Percentiles rank a stretch among this genome's conserved stretches.
These are phyloP conservation scores for Mesocentrotus franciscanus DNA, from an alignment of 53 echinoderm and acorn worm genomes.

Conservation along the genomic window DNA sequence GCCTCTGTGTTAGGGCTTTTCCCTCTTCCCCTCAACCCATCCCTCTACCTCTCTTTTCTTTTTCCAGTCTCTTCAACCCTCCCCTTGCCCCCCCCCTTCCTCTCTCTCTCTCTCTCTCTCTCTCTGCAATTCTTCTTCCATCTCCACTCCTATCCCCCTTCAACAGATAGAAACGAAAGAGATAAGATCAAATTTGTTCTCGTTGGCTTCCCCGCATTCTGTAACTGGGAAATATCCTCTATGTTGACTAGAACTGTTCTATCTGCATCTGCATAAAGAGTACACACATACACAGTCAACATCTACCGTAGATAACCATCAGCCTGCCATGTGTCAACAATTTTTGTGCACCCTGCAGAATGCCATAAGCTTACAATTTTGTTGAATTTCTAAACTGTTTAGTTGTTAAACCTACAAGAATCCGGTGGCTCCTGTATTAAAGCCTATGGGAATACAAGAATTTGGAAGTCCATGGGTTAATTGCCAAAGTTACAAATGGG, in stretches of 20 bases:
- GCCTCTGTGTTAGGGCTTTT: not conserved
- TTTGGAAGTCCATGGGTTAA: too few relatives aligned
- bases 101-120: not conserved
- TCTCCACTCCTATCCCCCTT: not conserved
- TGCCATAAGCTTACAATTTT: too few relatives aligned
- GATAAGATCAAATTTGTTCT: not conserved
- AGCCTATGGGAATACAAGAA: too few relatives aligned
- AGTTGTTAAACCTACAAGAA: too few relatives aligned
- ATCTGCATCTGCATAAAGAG: not conserved
- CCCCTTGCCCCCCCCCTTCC: not conserved
- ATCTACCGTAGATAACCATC: not conserved
- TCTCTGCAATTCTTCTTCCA: not conserved
- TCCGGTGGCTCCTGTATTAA: too few relatives aligned
- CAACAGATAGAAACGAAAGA: not conserved
- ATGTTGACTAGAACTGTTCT: not conserved
- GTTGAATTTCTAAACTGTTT: too few relatives aligned
- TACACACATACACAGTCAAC: not conserved
- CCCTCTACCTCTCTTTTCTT: not conserved
- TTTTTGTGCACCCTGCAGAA: too few relatives aligned
- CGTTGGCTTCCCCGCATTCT: not conserved
- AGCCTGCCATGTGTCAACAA: not conserved
- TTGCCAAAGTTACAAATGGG: too few relatives aligned
- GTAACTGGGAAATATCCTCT: not conserved
- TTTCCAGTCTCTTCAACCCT: not conserved
- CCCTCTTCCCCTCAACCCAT: not conserved